Conservation (phyloP, 2,113 vertebrate genomes). For the Bambusicola thoracicus region DNA sequence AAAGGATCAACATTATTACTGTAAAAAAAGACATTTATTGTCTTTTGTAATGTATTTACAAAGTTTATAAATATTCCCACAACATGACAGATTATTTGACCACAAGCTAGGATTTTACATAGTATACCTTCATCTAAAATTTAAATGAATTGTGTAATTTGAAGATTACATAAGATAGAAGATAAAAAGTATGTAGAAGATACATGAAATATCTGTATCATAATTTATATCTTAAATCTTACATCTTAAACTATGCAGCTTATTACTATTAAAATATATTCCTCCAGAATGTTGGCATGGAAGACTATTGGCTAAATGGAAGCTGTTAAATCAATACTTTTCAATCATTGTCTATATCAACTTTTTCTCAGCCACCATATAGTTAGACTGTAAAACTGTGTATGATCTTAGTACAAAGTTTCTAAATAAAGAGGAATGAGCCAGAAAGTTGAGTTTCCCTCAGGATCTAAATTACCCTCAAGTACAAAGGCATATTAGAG, state of each 20-base stretch:
- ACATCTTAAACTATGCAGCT: background rate
- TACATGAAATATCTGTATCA: background rate
- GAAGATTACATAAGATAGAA: background rate
- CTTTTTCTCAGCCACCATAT: background rate
- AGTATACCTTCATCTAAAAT: background rate
- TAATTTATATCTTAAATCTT: background rate
- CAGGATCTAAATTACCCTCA: background rate
- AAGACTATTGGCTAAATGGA: background rate
- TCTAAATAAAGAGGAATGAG: background rate
- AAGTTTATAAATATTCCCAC: background rate
- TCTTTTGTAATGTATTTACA: background rate
- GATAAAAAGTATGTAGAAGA: background rate
- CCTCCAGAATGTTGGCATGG: background rate
- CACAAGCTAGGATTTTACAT: background rate
- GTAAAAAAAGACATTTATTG: fast-evolving
- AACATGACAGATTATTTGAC: background rate
- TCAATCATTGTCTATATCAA: background rate
- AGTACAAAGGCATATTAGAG: background rate
- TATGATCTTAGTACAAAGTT: background rate
- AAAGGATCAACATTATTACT: background rate
- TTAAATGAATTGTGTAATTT: background rate
- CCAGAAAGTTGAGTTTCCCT: background rate
- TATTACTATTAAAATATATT: background rate
- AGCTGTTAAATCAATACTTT: background rate
- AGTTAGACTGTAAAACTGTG: background rate